A percentile compares a stretch with the other conserved stretches of the same genome.
These are phyloP conservation scores for Pholis gunnellus DNA, from an alignment of 2,113 vertebrate genomes.

Conservation along the genomic window DNA sequence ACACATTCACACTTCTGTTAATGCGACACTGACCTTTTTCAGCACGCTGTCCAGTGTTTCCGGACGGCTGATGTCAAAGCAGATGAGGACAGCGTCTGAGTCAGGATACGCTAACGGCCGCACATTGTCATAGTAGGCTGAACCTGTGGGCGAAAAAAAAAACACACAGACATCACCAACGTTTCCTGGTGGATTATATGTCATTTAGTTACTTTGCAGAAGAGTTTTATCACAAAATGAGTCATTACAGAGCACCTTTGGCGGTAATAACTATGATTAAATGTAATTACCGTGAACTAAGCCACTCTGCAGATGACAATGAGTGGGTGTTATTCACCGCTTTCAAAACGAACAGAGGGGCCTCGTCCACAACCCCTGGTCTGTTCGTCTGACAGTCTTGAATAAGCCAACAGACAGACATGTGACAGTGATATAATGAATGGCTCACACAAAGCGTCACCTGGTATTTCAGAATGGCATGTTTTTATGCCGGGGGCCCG, in stretches of 20 bases:
- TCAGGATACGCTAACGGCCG: conserved; percentile 79
- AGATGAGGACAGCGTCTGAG: conserved; percentile 80
- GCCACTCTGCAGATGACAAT: conserved; percentile 37
- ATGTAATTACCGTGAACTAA: conserved; percentile 55
- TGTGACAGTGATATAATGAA: conserved; percentile 71
- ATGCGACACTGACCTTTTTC: conserved; percentile 79
- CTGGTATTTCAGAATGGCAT: conserved; percentile 68
- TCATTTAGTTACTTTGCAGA: conserved; percentile 28
- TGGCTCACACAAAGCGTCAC: conserved; percentile 68
- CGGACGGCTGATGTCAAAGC: conserved; percentile 82
- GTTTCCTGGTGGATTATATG: conserved; percentile 23
- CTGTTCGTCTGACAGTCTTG: conserved; percentile 40
- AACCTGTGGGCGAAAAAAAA: conserved; percentile 59
- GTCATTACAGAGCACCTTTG: conserved; percentile 47
- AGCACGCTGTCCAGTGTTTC: conserved; percentile 80
- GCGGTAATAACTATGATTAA: conserved; percentile 63
- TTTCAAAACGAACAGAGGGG: conserved; percentile 32
- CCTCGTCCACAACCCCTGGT: conserved; percentile 29
- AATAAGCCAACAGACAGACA: conserved; percentile 50
- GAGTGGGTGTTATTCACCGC: conserved; percentile 65
- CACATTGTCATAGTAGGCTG: conserved; percentile 82
- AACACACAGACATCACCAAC: conserved; percentile 24
- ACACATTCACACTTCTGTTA: conserved; percentile 35
- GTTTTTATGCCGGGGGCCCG: conserved; percentile 47
- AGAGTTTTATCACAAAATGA: conserved; percentile 38